phyloP scores from a whole-genome alignment of 2,113 vertebrate genomes.

The Entomyzon cyanotis region DNA sequence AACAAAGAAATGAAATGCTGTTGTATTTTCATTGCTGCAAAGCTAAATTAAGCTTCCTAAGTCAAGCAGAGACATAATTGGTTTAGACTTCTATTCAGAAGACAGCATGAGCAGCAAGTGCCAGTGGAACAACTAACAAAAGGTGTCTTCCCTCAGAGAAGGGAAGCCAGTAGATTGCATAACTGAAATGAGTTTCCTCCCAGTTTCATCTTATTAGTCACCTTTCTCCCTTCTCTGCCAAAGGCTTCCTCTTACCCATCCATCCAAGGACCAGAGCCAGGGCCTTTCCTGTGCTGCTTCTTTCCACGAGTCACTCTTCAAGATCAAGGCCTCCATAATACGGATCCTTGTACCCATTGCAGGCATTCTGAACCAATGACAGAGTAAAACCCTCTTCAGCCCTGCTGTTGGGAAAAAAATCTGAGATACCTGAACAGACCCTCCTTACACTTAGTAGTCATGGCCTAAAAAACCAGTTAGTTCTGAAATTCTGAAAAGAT shows the following conservation, averaged over 20 bases:
- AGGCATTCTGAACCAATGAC: not conserved
- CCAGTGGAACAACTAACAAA: constrained; percentile 61
- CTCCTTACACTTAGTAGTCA: not conserved
- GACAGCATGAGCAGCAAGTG: not conserved
- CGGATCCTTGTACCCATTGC: not conserved
- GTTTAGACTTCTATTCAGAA: constrained; percentile 15
- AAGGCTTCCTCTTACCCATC: constrained; percentile 19
- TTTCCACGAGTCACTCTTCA: not conserved
- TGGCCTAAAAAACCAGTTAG: not conserved
- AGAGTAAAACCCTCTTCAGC: not conserved
- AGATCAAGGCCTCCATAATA: not conserved
- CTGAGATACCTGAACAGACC: not conserved
- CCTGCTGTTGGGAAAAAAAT: not conserved
- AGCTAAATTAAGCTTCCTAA: not conserved
- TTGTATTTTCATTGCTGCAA: not conserved
- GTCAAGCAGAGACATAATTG: constrained; percentile 11
- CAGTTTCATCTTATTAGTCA: constrained; percentile 56
- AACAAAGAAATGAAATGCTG: not conserved
- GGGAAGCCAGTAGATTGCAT: constrained; percentile 51
- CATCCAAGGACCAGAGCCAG: not conserved
- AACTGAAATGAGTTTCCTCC: constrained; percentile 38
- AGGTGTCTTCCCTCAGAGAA: constrained; percentile 54
- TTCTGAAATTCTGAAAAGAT: not conserved
- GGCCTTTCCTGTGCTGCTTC: not conserved
- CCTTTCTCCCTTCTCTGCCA: constrained; percentile 44